Evolutionary conservation across 2,888 invertebrate genomes (phyloP).

Genomic region (Oegoconia quadripuncta): DNA sequence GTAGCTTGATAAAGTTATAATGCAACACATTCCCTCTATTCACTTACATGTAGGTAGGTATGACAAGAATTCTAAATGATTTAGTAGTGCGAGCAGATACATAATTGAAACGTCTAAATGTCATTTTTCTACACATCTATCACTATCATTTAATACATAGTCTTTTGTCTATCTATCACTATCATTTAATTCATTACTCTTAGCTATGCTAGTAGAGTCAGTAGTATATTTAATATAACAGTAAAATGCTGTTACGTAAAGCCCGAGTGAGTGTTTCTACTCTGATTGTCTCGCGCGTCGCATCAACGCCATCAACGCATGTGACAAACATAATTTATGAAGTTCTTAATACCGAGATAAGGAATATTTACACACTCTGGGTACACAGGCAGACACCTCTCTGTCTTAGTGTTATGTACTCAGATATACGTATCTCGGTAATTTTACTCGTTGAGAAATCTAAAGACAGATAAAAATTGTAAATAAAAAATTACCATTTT

Average conservation of each 20-base stretch:
- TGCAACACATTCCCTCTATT: too few species aligned
- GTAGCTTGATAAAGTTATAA: neutral
- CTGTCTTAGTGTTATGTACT: slow-evolving; percentile 70
- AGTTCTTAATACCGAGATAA: slow-evolving; percentile 76
- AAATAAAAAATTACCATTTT: slow-evolving; percentile 52
- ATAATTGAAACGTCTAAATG: too few species aligned
- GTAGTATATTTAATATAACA: too few species aligned
- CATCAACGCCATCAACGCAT: too few species aligned
- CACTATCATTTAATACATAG: too few species aligned
- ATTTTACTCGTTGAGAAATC: slow-evolving; percentile 70
- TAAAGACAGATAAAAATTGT: slow-evolving; percentile 63
- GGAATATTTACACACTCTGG: slow-evolving; percentile 70
- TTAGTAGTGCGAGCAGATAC: too few species aligned
- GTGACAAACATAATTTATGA: slow-evolving; percentile 79
- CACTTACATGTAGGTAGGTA: too few species aligned
- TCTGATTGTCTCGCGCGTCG: slow-evolving; percentile 60
- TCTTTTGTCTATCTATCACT: too few species aligned
- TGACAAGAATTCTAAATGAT: too few species aligned
- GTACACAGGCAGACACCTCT: slow-evolving; percentile 67
- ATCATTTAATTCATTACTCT: too few species aligned
- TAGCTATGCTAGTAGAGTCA: too few species aligned
- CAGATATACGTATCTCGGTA: slow-evolving; percentile 68
- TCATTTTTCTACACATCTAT: too few species aligned
- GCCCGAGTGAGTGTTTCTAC: slow-evolving; percentile 31
- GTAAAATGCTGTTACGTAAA: slow-evolving; percentile 39